Evolutionary conservation across 2,797 vertebrate genomes (phyloP).

Genomic region (Chaetophractus vellerosus): DNA sequence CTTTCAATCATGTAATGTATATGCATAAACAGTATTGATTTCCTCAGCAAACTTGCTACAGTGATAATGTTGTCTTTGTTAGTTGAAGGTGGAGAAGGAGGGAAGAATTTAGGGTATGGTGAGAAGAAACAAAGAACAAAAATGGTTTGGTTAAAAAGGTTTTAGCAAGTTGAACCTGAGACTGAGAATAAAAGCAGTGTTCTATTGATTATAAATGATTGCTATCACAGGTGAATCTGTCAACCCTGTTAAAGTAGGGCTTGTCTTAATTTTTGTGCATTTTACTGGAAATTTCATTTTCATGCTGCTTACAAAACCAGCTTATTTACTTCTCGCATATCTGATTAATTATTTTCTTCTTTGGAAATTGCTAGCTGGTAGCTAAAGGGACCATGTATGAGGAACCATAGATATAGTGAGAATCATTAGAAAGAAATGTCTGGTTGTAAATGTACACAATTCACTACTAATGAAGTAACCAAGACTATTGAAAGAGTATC

Average conservation of each 20-base stretch:
- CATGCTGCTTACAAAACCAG: constrained; percentile 43
- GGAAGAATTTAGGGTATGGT: background rate
- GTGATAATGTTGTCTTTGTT: constrained; percentile 28
- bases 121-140: background rate
- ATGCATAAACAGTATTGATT: background rate
- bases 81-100: background rate
- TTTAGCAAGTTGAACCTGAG: background rate
- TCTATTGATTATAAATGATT: constrained; percentile 51
- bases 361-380: background rate
- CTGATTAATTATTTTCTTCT: constrained; percentile 55
- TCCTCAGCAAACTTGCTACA: background rate
- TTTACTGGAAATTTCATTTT: constrained; percentile 65
- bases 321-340: constrained; percentile 32
- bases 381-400: background rate
- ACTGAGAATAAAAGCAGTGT: background rate
- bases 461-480: background rate
- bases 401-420: background rate
- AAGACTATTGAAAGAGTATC: background rate
- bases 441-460: background rate
- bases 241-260: constrained; percentile 52
- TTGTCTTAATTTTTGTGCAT: constrained; percentile 15
- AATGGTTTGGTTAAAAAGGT: background rate
- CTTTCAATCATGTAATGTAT: background rate
- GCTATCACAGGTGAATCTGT: background rate
- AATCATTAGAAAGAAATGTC: background rate